Conservation (phyloP, 2,888 invertebrate species). For the Rosalia funebris region DNA sequence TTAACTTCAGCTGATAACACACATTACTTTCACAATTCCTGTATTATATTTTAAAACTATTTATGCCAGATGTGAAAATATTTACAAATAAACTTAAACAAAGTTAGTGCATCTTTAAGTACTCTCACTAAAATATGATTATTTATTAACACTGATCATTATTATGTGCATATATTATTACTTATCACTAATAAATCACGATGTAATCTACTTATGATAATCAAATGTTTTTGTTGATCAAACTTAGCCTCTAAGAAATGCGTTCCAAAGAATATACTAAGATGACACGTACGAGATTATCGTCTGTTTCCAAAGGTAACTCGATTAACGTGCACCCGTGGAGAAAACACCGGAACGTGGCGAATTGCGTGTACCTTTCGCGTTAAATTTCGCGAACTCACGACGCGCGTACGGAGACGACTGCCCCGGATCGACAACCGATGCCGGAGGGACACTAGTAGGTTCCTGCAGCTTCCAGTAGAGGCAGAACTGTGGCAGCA, state of each 20-base stretch:
- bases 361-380: constrained; percentile 13
- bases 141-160: no score
- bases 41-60: no score
- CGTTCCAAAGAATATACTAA: background rate
- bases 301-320: background rate
- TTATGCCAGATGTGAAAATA: no score
- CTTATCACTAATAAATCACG: no score
- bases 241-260: constrained; percentile 11
- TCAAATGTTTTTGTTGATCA: constrained; percentile 12
- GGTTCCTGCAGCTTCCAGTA: constrained; percentile 52
- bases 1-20: no score
- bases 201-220: no score
- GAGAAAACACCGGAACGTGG: constrained; percentile 21
- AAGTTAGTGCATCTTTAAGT: no score
- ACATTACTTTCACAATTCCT: no score
- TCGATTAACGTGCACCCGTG: background rate
- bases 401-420: constrained; percentile 58
- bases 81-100: no score
- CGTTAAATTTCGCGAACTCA: constrained; percentile 47
- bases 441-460: constrained; percentile 61
- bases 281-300: background rate
- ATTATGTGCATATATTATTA: no score
- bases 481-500: constrained; percentile 53
- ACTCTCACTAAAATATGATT: no score
- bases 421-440: constrained; percentile 61